phyloP scores from a whole-genome alignment of 2,113 vertebrate genomes.

The Oxyura jamaicensis region DNA sequence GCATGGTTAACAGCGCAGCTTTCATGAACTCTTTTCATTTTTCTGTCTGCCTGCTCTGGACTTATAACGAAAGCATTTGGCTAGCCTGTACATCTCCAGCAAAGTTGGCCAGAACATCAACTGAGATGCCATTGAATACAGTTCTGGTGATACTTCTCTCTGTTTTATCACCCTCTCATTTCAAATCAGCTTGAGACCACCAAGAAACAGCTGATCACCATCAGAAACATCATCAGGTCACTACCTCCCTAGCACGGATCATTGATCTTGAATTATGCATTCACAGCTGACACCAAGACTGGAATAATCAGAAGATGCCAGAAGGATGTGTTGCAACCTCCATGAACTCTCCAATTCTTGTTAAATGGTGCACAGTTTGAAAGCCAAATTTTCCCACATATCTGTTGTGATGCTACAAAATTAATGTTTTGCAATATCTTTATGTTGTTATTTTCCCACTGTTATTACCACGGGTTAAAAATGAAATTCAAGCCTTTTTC shows the following conservation, averaged over 20 bases:
- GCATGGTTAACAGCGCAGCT: not conserved
- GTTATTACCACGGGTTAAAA: not conserved
- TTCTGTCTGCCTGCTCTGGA: not conserved
- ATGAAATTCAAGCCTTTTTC: not conserved
- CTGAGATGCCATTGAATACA: not conserved
- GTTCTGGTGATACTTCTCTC: not conserved
- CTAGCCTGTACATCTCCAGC: not conserved
- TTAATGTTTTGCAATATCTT: not conserved
- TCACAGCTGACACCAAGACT: not conserved
- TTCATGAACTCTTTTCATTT: not conserved
- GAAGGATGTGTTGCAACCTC: not conserved
- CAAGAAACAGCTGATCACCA: not conserved
- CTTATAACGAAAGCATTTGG: not conserved
- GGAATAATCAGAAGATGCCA: not conserved
- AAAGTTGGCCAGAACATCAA: not conserved
- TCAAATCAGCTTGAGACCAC: not conserved
- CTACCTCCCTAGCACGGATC: not conserved
- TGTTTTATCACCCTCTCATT: not conserved
- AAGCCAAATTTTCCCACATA: not conserved
- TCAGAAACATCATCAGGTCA: not conserved
- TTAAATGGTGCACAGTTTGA: not conserved
- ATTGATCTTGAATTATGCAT: not conserved
- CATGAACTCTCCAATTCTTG: not conserved
- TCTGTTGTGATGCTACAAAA: conserved; percentile 14
- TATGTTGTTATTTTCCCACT: not conserved